Evolutionary conservation across 2,797 vertebrate genomes (phyloP), one percentile per base, ranked within the genome.

Genomic region (Sardinella longiceps): DNA sequence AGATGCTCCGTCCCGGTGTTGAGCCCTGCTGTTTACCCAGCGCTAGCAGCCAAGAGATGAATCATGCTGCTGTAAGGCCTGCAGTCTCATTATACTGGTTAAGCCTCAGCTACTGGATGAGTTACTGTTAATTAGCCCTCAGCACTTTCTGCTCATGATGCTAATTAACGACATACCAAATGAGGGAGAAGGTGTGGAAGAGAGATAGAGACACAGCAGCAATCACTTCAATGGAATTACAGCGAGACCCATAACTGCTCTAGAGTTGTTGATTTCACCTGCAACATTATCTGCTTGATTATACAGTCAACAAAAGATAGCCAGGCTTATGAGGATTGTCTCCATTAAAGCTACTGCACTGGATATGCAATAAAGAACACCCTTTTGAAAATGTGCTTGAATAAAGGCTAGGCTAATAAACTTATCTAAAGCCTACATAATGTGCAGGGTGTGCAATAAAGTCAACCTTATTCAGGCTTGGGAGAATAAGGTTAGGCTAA

Each of bases 61-160:
- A 82, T 84, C 81, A 66, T 28, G 46, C 23, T 37, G 70, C 30
- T 45, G 1, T 37, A 48, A 39, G 82, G 25, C 46, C 77, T 48
- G 30, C 30, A 48, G 81, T n/a, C 30, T 83, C 74, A 83, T 85
- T 85, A 63, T n/a, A 50, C 80, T 74, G 25, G 82, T 87, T 81
- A 70, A 28, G 53, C 80, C 63, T 63, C 37, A 86, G 56, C 83
- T 39, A 81, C 80, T 77, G 15, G 82, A 84, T 86, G 66, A 80
- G 20, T 70, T 37, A 53, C 74, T 70, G 81, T 81, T 81, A 83
- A 87, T 87, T 85, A 87, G 77, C 70, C 53, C 53, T 43, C 50
- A 77, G 66, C 74, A 70, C 30, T 58, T 81, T 51, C 63, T 85
- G 45, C 25, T 33, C 58, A 70, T 48, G 45, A 56, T 81, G 28